A percentile compares a stretch with the other conserved stretches of the same genome.
Conservation (phyloP, 2,888 invertebrate species). For the Amiota mariae region DNA sequence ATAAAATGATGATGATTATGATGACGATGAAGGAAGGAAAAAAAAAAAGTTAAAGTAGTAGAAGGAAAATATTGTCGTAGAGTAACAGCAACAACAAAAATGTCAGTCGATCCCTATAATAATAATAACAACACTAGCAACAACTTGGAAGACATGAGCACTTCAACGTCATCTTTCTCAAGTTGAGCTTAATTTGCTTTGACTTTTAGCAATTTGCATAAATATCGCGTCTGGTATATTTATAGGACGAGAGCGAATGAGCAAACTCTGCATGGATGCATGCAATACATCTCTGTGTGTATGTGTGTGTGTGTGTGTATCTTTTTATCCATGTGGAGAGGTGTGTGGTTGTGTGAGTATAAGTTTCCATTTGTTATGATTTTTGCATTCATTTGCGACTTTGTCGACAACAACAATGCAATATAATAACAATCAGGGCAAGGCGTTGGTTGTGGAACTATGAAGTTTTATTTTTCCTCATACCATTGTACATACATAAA, state of each 20-base stretch:
- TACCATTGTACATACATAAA: slow-evolving; percentile 9
- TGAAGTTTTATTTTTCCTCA: slow-evolving; percentile 2
- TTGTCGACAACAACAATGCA: slow-evolving; percentile 47
- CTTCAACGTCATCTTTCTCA: slow-evolving; percentile 60
- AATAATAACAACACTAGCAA: slow-evolving; percentile 35
- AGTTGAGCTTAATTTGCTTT: slow-evolving; percentile 65
- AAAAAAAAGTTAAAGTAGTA: too few species aligned
- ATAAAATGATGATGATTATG: too few species aligned
- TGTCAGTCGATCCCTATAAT: background rate
- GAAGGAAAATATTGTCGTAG: too few species aligned
- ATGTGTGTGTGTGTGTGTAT: slow-evolving; percentile 4
- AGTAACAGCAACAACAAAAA: slow-evolving; percentile 29
- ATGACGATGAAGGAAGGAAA: too few species aligned
- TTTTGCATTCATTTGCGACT: slow-evolving; percentile 45
- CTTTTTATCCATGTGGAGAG: background rate
- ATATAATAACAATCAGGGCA: slow-evolving; percentile 49
- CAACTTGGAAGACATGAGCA: slow-evolving; percentile 28
- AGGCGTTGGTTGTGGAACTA: slow-evolving; percentile 37
- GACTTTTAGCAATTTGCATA: slow-evolving; percentile 68
- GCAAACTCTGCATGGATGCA: slow-evolving; percentile 18
- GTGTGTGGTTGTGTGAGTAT: background rate
- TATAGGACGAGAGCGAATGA: slow-evolving; percentile 31
- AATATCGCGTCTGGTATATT: slow-evolving; percentile 49
- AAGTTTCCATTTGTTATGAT: slow-evolving; percentile 53
- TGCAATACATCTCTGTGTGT: slow-evolving; percentile 24